Base-by-base conservation (phyloP, 2,888 invertebrate genomes). In the Luperina testacea region DNA sequence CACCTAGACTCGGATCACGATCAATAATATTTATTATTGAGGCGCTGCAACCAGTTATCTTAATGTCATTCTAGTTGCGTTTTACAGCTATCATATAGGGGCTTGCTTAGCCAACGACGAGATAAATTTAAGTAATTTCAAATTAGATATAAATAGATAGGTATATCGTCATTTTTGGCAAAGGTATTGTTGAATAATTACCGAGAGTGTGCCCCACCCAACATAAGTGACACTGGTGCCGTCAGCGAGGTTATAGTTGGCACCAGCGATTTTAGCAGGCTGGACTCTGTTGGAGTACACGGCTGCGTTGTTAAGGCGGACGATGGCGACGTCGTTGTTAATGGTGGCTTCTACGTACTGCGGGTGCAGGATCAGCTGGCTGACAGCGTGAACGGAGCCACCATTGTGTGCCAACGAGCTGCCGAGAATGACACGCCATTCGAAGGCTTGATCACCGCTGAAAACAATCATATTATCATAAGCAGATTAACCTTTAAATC, bases 141-240 rank as follows among this genome's bases (percentile, higher is more conserved):
- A 65, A 38, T 65, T 24, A 65, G 7, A 24, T 38, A 38, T 13
- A 38, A 24, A 6, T 65, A 24, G 17, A 51, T 20, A 38, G 6
- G 1, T 38, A 20, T 5, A 64, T 5, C 9, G 32, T 65, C 6
- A 48, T 48, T 51, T 73, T 20, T 45, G 11, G 48, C 9, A 59
- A 3, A 59, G 20, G 11, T 11, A 6, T 42, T 20, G 0, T 45
- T 45, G 20, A 53, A 59, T 70, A 59, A 51, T 90, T 89, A 94
- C 94, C 76, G 48, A 20, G 27, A 91, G 88, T 6, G 84, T 6
- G 15, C 94, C 94, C 93, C 93, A 94, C 77, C 94, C 94, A 57
- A 91, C 82, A 32, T 89, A 38, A 2, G 78, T 78, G 38, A 85
- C 81, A 45, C 45, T 42, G 20, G 75, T 57, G 48, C 75, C 75